A percentile compares a stretch with the other conserved stretches of the same genome.
These are phyloP conservation scores for Vesta saturnalis DNA, from an alignment of 2,888 invertebrate species.

Conservation along the genomic window DNA sequence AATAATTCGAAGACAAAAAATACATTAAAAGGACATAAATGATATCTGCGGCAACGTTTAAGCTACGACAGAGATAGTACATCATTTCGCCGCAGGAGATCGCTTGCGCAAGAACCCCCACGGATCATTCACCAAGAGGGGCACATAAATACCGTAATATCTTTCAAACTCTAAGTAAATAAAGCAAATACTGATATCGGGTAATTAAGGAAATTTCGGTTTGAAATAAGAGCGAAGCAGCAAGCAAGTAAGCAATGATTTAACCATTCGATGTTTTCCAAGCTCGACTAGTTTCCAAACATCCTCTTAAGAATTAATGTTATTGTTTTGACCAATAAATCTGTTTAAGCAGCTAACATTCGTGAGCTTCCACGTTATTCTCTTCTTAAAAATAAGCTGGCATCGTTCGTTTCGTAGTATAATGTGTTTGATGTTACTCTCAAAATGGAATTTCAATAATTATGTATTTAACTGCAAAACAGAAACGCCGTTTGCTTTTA, in stretches of 20 bases:
- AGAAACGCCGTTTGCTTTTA: not conserved
- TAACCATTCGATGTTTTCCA: slow-evolving; percentile 20
- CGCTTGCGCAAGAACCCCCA: slow-evolving; percentile 48
- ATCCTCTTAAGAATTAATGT: slow-evolving; percentile 44
- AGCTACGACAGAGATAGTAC: slow-evolving; percentile 31
- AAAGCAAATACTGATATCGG: slow-evolving; percentile 46
- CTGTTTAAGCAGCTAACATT: slow-evolving; percentile 44
- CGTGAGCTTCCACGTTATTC: slow-evolving; percentile 50
- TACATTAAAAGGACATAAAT: too few species aligned
- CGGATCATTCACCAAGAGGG: slow-evolving; percentile 44
- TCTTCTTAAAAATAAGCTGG: slow-evolving; percentile 44
- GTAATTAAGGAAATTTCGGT: slow-evolving; percentile 48
- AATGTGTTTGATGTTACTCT: slow-evolving; percentile 11
- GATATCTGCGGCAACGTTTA: slow-evolving; percentile 28
- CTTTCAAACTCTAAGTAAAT: slow-evolving; percentile 37
- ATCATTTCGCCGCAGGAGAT: slow-evolving; percentile 45
- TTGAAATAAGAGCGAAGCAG: slow-evolving; percentile 15
- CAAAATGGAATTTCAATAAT: slow-evolving; percentile 15
- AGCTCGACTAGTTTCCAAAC: slow-evolving; percentile 23
- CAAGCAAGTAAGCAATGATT: slow-evolving; percentile 27
- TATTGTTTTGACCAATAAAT: slow-evolving; percentile 49
- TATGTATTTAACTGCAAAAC: too few species aligned
- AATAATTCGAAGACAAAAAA: too few species aligned
- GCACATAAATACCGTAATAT: slow-evolving; percentile 53
- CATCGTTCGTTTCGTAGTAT: slow-evolving; percentile 12